A percentile compares a stretch with the other conserved stretches of the same genome.
These are phyloP conservation scores for Xenops minutus DNA, from an alignment of 2,797 vertebrate species.

Conservation along the genomic window DNA sequence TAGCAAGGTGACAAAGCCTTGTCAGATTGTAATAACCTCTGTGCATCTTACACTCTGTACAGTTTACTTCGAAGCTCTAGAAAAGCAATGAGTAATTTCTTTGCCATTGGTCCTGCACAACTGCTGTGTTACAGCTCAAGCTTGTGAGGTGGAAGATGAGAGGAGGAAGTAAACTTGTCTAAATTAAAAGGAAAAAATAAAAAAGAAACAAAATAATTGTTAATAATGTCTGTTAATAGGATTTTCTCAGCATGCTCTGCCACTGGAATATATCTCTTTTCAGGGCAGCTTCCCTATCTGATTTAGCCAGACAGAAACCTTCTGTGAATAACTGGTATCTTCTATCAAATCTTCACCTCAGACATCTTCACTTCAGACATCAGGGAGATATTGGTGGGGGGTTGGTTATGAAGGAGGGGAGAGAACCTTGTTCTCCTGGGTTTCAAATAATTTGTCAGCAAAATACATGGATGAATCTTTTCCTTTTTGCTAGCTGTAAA, in stretches of 20 bases:
- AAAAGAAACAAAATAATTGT: neutral
- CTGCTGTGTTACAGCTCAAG: neutral
- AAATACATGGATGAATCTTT: neutral
- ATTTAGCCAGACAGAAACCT: neutral
- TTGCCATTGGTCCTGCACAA: neutral
- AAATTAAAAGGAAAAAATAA: neutral
- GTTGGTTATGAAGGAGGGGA: neutral
- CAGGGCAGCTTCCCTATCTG: neutral
- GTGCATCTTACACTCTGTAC: neutral
- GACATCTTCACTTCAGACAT: neutral
- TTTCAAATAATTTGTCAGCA: neutral
- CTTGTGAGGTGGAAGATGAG: neutral
- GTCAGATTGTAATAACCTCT: neutral
- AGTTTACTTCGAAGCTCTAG: neutral
- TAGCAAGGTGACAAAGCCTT: neutral
- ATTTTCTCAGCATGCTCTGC: neutral
- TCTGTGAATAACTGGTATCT: neutral
- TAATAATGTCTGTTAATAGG: neutral
- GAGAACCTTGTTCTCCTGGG: neutral
- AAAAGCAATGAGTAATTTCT: neutral
- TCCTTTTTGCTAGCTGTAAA: neutral
- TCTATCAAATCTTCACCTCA: neutral
- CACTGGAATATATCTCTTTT: accelerated
- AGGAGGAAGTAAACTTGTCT: neutral
- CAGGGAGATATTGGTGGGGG: accelerated